A percentile compares a stretch with the other conserved stretches of the same genome.
Conservation (phyloP, 1,140 invertebrate species). For the Drosophila athabasca region DNA sequence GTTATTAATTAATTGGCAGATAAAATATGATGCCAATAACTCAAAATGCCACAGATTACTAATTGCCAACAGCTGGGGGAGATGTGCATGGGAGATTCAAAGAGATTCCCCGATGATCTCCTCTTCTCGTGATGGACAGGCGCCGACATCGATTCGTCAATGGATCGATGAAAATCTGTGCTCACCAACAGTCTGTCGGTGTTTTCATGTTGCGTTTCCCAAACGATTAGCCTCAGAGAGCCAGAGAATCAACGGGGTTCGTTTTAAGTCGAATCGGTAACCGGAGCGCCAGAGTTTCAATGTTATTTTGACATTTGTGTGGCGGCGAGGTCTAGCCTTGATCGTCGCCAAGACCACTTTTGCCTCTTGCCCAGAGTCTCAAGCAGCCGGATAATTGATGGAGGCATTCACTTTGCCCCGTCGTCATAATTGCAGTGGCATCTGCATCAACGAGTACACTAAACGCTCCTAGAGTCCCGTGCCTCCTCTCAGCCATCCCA, state of each 20-base stretch:
- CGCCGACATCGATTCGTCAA: constrained; percentile 30
- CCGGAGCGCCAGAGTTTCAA: constrained; percentile 36
- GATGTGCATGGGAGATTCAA: background rate
- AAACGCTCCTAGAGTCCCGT: constrained; percentile 6
- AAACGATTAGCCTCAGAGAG: constrained; percentile 64
- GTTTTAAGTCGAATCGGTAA: constrained; percentile 21
- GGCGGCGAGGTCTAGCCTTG: constrained; percentile 57
- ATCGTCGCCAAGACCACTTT: constrained; percentile 63
- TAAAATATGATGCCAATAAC: constrained; percentile 51
- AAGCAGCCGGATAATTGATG: constrained; percentile 44
- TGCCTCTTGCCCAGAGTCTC: constrained; percentile 27
- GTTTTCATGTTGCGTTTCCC: constrained; percentile 49
- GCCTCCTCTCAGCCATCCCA: constrained; percentile 2
- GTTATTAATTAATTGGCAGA: constrained; percentile 44
- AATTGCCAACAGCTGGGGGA: constrained; percentile 46
- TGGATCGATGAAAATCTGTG: constrained; percentile 45
- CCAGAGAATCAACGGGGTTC: constrained; percentile 40
- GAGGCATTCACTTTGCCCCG: constrained; percentile 64
- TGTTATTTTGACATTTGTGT: constrained; percentile 71
- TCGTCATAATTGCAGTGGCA: constrained; percentile 59
- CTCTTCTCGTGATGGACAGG: constrained; percentile 22
- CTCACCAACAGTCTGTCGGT: constrained; percentile 44
- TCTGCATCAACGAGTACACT: constrained; percentile 36
- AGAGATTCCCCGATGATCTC: background rate
- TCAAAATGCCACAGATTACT: constrained; percentile 33